Percentiles rank a stretch among this genome's conserved stretches.
Conservation (phyloP, 1,140 invertebrate species). For the Drosophila chauvacae region DNA sequence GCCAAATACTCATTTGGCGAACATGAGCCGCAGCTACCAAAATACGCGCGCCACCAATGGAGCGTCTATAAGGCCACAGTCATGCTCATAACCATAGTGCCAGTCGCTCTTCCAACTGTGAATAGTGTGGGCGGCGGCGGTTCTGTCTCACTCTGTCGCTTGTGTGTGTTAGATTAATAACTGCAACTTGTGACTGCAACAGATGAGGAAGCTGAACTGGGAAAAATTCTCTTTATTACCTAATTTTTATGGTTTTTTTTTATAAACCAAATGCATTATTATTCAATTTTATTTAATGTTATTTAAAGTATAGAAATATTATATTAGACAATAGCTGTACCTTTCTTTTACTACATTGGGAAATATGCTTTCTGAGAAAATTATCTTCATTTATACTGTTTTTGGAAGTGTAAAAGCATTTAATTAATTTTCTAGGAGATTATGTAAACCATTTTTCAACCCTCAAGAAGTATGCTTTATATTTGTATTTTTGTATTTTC, state of each 20-base stretch:
- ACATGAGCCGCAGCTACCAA: constrained; percentile 72
- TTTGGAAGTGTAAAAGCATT: too few relatives aligned
- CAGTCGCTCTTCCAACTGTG: constrained; percentile 32
- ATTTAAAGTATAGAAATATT: too few relatives aligned
- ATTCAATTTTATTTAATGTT: too few relatives aligned
- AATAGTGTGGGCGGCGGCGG: constrained; percentile 24
- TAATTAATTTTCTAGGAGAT: too few relatives aligned
- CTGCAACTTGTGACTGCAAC: constrained; percentile 39
- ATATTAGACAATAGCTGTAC: too few relatives aligned
- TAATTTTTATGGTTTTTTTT: neutral
- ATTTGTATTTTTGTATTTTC: too few relatives aligned
- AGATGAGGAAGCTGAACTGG: constrained; percentile 12
- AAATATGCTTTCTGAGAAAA: too few relatives aligned
- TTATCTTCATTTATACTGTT: too few relatives aligned
- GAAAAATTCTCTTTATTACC: neutral
- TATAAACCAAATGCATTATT: neutral
- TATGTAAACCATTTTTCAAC: too few relatives aligned
- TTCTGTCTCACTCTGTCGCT: neutral
- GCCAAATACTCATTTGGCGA: constrained; percentile 65
- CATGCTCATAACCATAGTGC: constrained; percentile 44
- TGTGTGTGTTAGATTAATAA: constrained; percentile 67
- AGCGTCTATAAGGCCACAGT: constrained; percentile 18
- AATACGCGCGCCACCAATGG: constrained; percentile 67
- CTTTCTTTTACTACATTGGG: too few relatives aligned
- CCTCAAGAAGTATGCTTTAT: too few relatives aligned